Base-by-base conservation (phyloP, 2,113 vertebrate genomes). In the Heterotis niloticus region DNA sequence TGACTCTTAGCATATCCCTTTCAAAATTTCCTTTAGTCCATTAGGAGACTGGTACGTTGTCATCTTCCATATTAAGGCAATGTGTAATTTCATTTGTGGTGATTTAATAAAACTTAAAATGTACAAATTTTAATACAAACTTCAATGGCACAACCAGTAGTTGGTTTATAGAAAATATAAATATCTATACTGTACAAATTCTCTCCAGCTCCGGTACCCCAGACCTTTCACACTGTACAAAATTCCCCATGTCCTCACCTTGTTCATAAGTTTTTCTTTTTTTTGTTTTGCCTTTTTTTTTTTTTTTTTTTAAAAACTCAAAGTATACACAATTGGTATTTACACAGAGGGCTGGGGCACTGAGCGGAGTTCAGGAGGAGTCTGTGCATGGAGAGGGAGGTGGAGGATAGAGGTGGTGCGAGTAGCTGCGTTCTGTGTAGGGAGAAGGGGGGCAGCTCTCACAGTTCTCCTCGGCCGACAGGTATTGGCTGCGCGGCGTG, bases 101-200 rank as follows among this genome's bases (percentile, higher is more conserved):
- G 94, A 95, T 95, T 90, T 91, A 84, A 90, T 92, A 92, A 92
- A 92, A 91, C 83, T 91, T 92, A 94, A 95, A 88, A 89, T 92
- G 86, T 98, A 96, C 95, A 97, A 96, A 96, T 88, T 91, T 92
- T 90, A 93, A 90, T 95, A 97, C 94, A 98, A 96, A 97, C 89
- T 93, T 94, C 94, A 93, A 95, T 94, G 94, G 93, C 92, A 92
- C 95, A 92, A 92, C 94, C 95, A 95, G 95, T 94, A 96, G 93
- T 90, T 88, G 94, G 94, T 94, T 92, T 94, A 92, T 96, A 95
- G 96, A 98, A 98, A 99, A 98, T 98, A 98, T 98, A 99, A 98
- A 99, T 99, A 98, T 91, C 90, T 89, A 93, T 83, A 94, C 95
- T 98, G 94, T 98, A 98, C 95, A 98, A 95, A 91, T 92, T 93